Conservation (phyloP, 2,113 vertebrate genomes). For the Prochilodus magdalenae region DNA sequence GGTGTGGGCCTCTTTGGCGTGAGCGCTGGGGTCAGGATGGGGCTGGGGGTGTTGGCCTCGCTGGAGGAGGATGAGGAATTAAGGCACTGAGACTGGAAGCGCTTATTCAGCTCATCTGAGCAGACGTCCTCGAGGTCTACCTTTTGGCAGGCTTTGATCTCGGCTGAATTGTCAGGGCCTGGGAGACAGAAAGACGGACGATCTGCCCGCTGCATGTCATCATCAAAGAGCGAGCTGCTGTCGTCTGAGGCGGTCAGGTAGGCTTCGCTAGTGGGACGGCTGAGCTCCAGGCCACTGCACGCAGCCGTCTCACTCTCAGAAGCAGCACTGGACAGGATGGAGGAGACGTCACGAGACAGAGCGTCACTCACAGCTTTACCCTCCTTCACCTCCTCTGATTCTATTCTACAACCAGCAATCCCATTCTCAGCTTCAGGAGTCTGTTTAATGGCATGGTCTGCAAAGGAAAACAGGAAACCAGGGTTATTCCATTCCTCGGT, state of each 20-base stretch:
- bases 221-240: conserved; percentile 91
- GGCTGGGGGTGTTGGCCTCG: conserved; percentile 71
- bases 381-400: conserved; percentile 74
- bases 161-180: conserved; percentile 31
- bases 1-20: conserved; percentile 74
- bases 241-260: conserved; percentile 92
- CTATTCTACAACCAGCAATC: not conserved
- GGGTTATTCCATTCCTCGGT: not conserved
- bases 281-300: conserved; percentile 63
- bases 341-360: conserved; percentile 75
- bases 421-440: conserved; percentile 60
- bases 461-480: conserved; percentile 33
- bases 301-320: conserved; percentile 77
- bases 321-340: conserved; percentile 78
- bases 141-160: conserved; percentile 26
- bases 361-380: conserved; percentile 55
- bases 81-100: conserved; percentile 87
- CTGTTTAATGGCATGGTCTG: conserved; percentile 80
- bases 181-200: conserved; percentile 64
- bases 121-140: conserved; percentile 75
- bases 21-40: conserved; percentile 65
- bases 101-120: conserved; percentile 90
- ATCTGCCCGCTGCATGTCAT: conserved; percentile 82
- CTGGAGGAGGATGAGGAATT: conserved; percentile 90
- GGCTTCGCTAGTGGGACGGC: conserved; percentile 83